These are phyloP conservation scores for Ctenopoma kingsleyae DNA, from an alignment of 2,797 vertebrate species.

Conservation along the genomic window DNA sequence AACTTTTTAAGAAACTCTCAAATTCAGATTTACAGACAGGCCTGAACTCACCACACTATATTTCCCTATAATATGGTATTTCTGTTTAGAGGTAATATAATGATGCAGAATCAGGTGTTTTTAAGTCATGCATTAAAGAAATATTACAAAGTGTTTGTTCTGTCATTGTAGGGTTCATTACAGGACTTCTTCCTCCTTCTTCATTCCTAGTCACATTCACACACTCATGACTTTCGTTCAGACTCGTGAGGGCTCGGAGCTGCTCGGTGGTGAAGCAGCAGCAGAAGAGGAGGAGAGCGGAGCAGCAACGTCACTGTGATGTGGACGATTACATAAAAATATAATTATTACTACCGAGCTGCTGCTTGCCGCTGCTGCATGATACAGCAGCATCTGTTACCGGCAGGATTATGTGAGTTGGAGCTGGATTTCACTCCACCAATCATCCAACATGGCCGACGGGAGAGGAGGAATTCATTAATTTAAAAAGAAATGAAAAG, in stretches of 20 bases:
- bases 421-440: slow-evolving; percentile 25
- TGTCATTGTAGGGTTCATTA: neutral
- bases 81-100: neutral
- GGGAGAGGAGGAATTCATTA: neutral
- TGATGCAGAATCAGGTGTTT: neutral
- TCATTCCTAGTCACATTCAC: neutral
- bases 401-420: slow-evolving; percentile 31
- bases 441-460: slow-evolving; percentile 57
- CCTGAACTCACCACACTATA: neutral
- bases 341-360: slow-evolving; percentile 58
- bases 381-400: slow-evolving; percentile 59
- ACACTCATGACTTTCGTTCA: neutral
- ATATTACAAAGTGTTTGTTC: neutral
- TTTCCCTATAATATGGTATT: neutral
- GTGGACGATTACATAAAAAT: slow-evolving; percentile 73
- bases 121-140: neutral
- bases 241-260: slow-evolving; percentile 30
- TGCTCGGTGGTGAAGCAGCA: slow-evolving; percentile 10
- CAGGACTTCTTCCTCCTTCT: neutral
- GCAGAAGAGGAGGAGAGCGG: slow-evolving; percentile 7
- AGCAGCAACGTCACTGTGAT: slow-evolving; percentile 61
- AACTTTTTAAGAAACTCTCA: neutral
- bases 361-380: slow-evolving; percentile 39
- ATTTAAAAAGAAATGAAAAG: no score
- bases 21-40: neutral